phyloP scores from a whole-genome alignment of 2,113 vertebrate genomes.

The Rhinoderma darwinii region DNA sequence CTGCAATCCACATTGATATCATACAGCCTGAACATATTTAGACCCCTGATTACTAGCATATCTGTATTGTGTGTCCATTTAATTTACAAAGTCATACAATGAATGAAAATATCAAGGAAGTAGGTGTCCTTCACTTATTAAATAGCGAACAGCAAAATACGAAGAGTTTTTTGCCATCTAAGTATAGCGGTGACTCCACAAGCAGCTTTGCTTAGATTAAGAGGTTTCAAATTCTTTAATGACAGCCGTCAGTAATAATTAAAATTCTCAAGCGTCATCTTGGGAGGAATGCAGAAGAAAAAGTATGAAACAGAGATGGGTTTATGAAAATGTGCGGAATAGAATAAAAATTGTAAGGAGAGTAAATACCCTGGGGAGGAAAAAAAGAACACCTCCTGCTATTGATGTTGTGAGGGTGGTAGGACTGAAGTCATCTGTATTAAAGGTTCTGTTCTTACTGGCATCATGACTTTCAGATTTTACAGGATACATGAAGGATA shows the following conservation, averaged over 20 bases:
- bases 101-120: neutral
- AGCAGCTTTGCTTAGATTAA: slow-evolving; percentile 31
- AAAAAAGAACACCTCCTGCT: neutral
- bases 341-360: neutral
- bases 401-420: neutral
- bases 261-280: slow-evolving; percentile 5
- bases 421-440: neutral
- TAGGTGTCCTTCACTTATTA: neutral
- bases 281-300: neutral
- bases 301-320: neutral
- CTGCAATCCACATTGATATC: too few relatives aligned
- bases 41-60: too few relatives aligned
- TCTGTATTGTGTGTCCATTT: neutral
- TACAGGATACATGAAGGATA: neutral
- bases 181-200: neutral
- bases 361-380: slow-evolving; percentile 4
- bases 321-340: neutral
- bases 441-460: neutral
- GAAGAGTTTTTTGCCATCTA: neutral
- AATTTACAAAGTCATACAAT: neutral
- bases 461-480: neutral
- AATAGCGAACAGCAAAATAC: neutral
- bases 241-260: slow-evolving; percentile 25
- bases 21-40: too few relatives aligned
- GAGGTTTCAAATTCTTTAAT: slow-evolving; percentile 13